Conservation (phyloP, 2,888 invertebrate species). For the Pollenia amentaria region DNA sequence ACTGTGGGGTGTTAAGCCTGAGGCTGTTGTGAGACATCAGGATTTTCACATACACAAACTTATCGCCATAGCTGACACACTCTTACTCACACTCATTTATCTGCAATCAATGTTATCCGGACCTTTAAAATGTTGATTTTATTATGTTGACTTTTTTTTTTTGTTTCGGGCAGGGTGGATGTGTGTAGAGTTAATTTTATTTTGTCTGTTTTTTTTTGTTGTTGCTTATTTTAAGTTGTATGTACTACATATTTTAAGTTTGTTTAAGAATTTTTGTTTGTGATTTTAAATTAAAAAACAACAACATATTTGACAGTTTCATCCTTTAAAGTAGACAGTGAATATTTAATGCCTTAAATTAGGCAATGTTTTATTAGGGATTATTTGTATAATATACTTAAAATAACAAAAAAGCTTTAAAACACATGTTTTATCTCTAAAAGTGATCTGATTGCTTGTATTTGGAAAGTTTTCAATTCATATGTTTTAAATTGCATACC, state of each 20-base stretch:
- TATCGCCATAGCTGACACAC: background rate
- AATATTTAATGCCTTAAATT: conserved; percentile 34
- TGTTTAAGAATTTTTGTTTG: background rate
- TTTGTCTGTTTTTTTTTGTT: too few relatives aligned
- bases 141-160: background rate
- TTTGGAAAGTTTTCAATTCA: too few relatives aligned
- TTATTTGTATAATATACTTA: background rate
- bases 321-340: conserved; percentile 25
- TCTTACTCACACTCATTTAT: background rate
- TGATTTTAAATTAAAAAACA: conserved; percentile 35
- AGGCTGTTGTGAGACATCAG: background rate
- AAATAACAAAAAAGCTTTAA: too few relatives aligned
- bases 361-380: background rate
- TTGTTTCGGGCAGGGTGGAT: background rate
- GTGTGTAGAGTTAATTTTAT: background rate
- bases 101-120: conserved; percentile 3
- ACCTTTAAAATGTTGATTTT: background rate
- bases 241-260: conserved; percentile 11
- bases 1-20: conserved; percentile 18
- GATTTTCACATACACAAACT: background rate
- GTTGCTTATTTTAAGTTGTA: conserved; percentile 13
- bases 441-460: too few relatives aligned
- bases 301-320: conserved; percentile 29
- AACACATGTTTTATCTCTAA: too few relatives aligned
- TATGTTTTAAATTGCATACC: too few relatives aligned